Evolutionary conservation across 1,140 invertebrate genomes (phyloP), one percentile per base, ranked within the genome.

Genomic region (Helicoverpa zea): DNA sequence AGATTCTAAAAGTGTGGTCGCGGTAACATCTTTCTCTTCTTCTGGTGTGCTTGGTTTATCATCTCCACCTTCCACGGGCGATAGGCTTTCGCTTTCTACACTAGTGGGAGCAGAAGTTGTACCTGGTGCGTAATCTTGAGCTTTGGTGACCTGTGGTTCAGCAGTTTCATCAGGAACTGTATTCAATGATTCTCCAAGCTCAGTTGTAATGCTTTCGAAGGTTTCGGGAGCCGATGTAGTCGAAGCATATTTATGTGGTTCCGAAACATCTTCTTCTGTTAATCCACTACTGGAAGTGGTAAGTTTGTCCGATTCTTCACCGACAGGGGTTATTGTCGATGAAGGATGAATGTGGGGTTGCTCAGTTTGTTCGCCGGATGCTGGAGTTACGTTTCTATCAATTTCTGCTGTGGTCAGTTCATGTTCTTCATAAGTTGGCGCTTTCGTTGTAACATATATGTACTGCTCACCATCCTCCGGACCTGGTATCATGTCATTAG

Each of bases 401-500:
- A 58, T 58, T 14, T 77, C 56, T 49, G n/a, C 16, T 11, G 58
- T 74, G 2, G 73, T 63, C 14, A 56, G 61, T 18, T 72, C 49
- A 11, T 52, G 29, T 61, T 72, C 47, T 1, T 74, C 66, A 29
- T 35, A 13, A 18, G 0, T 14, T 16, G 66, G 80, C 3, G 63
- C 54, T 16, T 70, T 77, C 13, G 61, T 58, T 35, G 80, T 59
- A 13, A 58, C 49, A 47, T 64, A 54, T 49, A 76, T 68, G 18
- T 77, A 81, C 61, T 76, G 52, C 2, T 81, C 80, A 29, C 14
- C 64, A 76, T 90, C 87, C 77, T 85, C 86, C 14, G 82, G 81
- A 73, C 88, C 73, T 77, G 82, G 81, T 79, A 87, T 81, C 84
- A 90, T 85, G 82, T 89, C 83, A 16, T 72, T 47, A 64, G 76